A percentile compares a stretch with the other conserved stretches of the same genome.
These are phyloP conservation scores for Podarcis cretensis DNA, from an alignment of 2,113 vertebrate species.

Conservation along the genomic window DNA sequence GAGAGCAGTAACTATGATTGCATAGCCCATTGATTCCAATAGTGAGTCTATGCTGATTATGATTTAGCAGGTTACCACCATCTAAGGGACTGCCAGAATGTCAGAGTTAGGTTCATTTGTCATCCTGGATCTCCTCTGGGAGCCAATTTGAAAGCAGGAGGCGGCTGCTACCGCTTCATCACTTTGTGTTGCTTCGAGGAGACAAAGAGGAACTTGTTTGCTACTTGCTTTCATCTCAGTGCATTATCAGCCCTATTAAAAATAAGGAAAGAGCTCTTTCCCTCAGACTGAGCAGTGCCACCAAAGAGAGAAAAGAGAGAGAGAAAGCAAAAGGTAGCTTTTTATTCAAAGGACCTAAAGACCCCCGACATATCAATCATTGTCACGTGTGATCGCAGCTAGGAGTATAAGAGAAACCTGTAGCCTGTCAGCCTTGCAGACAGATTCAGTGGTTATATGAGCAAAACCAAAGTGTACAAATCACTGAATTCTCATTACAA, in stretches of 20 bases:
- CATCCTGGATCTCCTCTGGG: constrained; percentile 48
- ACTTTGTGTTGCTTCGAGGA: constrained; percentile 33
- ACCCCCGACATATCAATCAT: constrained; percentile 69
- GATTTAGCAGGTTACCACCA: constrained; percentile 25
- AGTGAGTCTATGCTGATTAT: no score
- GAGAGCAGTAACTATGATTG: no score
- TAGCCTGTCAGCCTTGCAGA: constrained; percentile 46
- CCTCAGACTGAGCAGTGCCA: constrained; percentile 54
- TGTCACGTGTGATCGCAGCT: constrained; percentile 68
- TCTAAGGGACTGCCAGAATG: background rate
- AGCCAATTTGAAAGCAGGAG: constrained; percentile 42
- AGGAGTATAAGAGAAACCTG: constrained; percentile 63
- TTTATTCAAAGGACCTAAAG: constrained; percentile 53
- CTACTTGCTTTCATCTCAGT: constrained; percentile 61
- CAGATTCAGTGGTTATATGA: constrained; percentile 62
- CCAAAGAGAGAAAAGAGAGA: constrained; percentile 54
- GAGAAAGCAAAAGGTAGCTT: constrained; percentile 64
- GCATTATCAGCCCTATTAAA: constrained; percentile 57
- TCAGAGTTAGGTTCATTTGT: constrained; percentile 47
- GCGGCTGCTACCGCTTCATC: constrained; percentile 10
- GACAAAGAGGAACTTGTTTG: constrained; percentile 59
- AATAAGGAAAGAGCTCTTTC: constrained; percentile 35
- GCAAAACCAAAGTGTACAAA: constrained; percentile 66
- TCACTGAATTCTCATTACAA: constrained; percentile 70
- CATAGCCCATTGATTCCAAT: no score